These are phyloP conservation scores for Cirrhinus molitorella DNA, from an alignment of 2,797 vertebrate genomes.

Conservation along the genomic window DNA sequence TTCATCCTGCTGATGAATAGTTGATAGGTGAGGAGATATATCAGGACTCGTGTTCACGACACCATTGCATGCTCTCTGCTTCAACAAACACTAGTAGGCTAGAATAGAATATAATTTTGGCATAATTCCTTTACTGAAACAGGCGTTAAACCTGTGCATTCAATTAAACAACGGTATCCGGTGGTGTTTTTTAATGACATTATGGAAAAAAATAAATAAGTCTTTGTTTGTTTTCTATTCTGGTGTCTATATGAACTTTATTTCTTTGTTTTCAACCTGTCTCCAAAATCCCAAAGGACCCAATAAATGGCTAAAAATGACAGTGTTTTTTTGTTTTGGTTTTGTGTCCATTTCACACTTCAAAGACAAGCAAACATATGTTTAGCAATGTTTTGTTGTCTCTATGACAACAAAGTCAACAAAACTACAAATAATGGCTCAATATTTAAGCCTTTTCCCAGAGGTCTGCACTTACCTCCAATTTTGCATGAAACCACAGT, in stretches of 20 bases:
- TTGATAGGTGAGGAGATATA: slow-evolving; percentile 4
- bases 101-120: neutral
- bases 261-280: neutral
- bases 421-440: neutral
- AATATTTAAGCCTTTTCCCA: neutral
- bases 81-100: neutral
- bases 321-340: neutral
- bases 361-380: neutral
- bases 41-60: neutral
- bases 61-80: neutral
- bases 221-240: neutral
- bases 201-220: neutral
- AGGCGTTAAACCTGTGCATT: neutral
- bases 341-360: slow-evolving; percentile 20
- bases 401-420: slow-evolving; percentile 7
- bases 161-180: no score
- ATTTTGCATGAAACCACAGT: neutral
- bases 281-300: neutral
- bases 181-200: neutral
- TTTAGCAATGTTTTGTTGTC: slow-evolving; percentile 15
- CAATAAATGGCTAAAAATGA: neutral
- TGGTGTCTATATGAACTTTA: neutral
- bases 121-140: neutral
- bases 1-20: neutral
- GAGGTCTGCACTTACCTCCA: neutral